A percentile compares a stretch with the other conserved stretches of the same genome.
phyloP scores from a whole-genome alignment of 2,797 vertebrate species.

The Myotis planiceps region DNA sequence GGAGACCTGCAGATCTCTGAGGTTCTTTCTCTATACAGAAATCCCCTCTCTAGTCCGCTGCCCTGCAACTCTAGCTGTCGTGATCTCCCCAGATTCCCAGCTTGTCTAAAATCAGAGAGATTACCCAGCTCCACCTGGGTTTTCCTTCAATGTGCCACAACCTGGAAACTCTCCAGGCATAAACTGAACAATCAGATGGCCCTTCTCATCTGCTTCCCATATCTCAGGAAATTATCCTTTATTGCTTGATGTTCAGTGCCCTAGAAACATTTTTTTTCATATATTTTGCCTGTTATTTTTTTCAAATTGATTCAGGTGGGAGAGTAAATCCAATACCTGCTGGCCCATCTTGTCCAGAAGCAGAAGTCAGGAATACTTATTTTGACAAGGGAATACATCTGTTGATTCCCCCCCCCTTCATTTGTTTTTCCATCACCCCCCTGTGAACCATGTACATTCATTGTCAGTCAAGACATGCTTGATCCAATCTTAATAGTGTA shows the following conservation, averaged over 20 bases:
- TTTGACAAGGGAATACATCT: not conserved
- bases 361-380: constrained; percentile 7
- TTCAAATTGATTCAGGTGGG: not conserved
- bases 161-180: not conserved
- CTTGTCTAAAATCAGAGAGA: not conserved
- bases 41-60: not conserved
- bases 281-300: not conserved
- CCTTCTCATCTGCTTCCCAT: not conserved
- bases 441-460: not conserved
- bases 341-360: not conserved
- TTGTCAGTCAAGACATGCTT: not conserved
- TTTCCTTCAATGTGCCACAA: not conserved
- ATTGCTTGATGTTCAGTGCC: not conserved
- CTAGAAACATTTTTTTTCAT: not conserved
- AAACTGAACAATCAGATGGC: not conserved
- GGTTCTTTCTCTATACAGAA: not conserved
- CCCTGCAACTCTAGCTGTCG: not conserved
- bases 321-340: not conserved
- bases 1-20: not conserved
- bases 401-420: not conserved
- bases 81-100: not conserved
- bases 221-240: not conserved
- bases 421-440: not conserved
- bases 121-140: not conserved
- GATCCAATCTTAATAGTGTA: not conserved